Base-by-base conservation (phyloP, 1,140 invertebrate genomes). In the Whitmania pigra region DNA sequence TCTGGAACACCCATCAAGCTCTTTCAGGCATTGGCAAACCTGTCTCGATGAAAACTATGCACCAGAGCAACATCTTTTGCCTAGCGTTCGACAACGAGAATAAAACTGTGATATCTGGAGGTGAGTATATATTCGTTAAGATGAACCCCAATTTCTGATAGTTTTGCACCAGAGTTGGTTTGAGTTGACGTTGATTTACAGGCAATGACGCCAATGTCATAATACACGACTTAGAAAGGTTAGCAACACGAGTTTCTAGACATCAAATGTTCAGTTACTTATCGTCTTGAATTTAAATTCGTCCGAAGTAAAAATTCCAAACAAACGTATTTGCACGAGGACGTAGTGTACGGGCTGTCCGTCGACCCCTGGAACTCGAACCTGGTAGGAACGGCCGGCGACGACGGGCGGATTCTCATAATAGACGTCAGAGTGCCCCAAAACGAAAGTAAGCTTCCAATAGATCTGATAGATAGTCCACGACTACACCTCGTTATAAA, bases 31-130 rank as follows among this genome's bases (percentile, higher is more conserved):
- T 77, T 36, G 77, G 77, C 17, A 40, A n/a, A 17, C 80, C 81
- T 2, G 29, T 49, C 13, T 63, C 73, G 13, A 93, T 95, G 90
- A 87, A 88, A 79, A 88, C 87, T 18, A 86, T 90, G 75, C 93
- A 97, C 79, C 86, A 87, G 72, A 94, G 92, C 78, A 96, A 96
- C 81, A 93, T 97, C 74, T 96, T 96, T 81, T 93, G 91, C 78
- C 84, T 96, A 15, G 89, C 88, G 36, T 92, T 94, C 77, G 89
- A 93, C 76, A 87, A 84, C 74, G 84, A 86, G 55, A 91, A 90
- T 78, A 85, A 86, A 31, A 89, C 88, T 80, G 87, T 95, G 76
- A 92, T 92, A 80, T 96, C 93, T 49, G 93, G 90, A 72, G 93
- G 84, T 80, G 77, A 76, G 73, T 73, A 22, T 43, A 73, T 22